Conservation (phyloP, 2,888 invertebrate genomes). For the Mesorhabditis spiculigera region DNA sequence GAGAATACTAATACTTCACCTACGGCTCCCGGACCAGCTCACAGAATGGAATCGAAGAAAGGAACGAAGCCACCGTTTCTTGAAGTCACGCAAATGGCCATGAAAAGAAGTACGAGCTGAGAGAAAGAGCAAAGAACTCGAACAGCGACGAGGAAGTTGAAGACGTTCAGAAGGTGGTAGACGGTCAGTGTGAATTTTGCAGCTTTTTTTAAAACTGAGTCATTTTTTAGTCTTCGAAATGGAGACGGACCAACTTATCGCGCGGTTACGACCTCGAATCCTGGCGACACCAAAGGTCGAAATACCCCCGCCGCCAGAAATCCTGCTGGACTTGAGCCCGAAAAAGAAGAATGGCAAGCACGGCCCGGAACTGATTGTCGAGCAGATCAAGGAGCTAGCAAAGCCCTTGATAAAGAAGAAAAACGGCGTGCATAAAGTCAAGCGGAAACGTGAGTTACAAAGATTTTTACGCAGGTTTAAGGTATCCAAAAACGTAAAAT, state of each 20-base stretch:
- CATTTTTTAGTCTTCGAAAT: constrained; percentile 3
- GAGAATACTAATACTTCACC: neutral
- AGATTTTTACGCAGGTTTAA: neutral
- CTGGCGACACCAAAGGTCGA: neutral
- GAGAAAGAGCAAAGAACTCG: constrained; percentile 2
- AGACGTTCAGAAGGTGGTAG: neutral
- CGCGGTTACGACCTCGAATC: neutral
- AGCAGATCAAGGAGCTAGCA: neutral
- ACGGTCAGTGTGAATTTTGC: no score
- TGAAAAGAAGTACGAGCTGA: neutral
- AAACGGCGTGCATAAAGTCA: neutral
- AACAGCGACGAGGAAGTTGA: neutral
- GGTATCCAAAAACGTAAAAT: no score
- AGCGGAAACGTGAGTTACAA: neutral
- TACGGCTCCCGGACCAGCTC: neutral
- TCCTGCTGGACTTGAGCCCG: neutral
- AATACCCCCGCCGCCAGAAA: neutral
- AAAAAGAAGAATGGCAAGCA: neutral
- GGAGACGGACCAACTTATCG: neutral
- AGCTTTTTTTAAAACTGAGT: no score
- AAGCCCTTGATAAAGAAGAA: neutral
- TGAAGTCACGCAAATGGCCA: neutral
- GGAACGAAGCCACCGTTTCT: neutral
- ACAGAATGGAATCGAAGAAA: neutral
- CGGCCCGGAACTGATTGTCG: neutral